phyloP scores from a whole-genome alignment of 2,113 vertebrate genomes.

The Craseonycteris thonglongyai region DNA sequence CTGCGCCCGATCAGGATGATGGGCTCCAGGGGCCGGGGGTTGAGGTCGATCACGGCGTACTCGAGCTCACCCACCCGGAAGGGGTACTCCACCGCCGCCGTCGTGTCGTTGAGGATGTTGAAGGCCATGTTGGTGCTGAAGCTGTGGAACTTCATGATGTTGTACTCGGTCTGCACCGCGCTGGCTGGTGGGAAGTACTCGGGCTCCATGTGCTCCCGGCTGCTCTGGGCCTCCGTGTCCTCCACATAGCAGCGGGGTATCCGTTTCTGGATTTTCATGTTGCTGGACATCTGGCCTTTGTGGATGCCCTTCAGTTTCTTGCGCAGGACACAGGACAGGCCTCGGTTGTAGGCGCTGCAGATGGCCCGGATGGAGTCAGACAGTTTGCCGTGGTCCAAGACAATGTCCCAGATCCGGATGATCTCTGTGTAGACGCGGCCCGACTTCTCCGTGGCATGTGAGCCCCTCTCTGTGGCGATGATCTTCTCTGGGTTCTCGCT shows the following conservation, averaged over 20 bases:
- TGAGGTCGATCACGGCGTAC: slow-evolving; percentile 81
- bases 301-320: slow-evolving; percentile 84
- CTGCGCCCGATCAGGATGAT: slow-evolving; percentile 86
- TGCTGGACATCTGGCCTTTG: slow-evolving; percentile 51
- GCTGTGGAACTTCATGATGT: slow-evolving; percentile 87
- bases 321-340: slow-evolving; percentile 79
- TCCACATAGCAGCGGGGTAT: slow-evolving; percentile 83
- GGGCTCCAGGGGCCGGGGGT: slow-evolving; percentile 81
- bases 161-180: slow-evolving; percentile 81
- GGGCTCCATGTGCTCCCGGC: slow-evolving; percentile 23
- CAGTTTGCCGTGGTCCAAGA: slow-evolving; percentile 82
- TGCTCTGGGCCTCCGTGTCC: slow-evolving; percentile 70
- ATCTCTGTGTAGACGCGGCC: slow-evolving; percentile 84
- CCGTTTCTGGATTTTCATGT: slow-evolving; percentile 65
- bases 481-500: slow-evolving; percentile 83
- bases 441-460: slow-evolving; percentile 50
- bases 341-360: slow-evolving; percentile 81
- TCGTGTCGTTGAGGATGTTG: slow-evolving; percentile 82
- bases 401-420: slow-evolving; percentile 86
- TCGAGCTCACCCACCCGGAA: slow-evolving; percentile 86
- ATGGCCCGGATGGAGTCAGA: slow-evolving; percentile 75
- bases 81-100: slow-evolving; percentile 81
- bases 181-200: slow-evolving; percentile 86
- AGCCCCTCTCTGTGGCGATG: slow-evolving; percentile 68
- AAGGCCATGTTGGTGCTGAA: slow-evolving; percentile 86